phyloP scores from a whole-genome alignment of 2,888 invertebrate species.

The Drosophila testacea region DNA sequence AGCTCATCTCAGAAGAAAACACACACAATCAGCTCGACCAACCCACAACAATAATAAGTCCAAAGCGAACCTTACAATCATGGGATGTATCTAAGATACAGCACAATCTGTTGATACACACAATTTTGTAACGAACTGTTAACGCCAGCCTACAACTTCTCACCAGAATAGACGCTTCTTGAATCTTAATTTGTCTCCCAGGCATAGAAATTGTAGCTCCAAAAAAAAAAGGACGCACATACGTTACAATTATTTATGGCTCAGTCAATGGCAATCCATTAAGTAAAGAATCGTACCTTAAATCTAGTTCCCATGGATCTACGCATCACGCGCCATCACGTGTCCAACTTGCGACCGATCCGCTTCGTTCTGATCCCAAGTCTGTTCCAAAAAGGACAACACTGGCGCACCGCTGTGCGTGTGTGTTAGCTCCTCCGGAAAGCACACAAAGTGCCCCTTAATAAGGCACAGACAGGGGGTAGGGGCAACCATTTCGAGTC shows the following conservation, averaged over 20 bases:
- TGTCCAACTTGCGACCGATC: slow-evolving; percentile 64
- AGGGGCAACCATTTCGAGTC: slow-evolving; percentile 33
- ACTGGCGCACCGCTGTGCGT: slow-evolving; percentile 55
- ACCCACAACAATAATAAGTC: slow-evolving; percentile 36
- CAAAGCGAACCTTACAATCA: slow-evolving; percentile 31
- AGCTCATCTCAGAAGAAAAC: slow-evolving; percentile 20
- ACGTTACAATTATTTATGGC: slow-evolving; percentile 67
- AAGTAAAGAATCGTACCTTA: slow-evolving; percentile 54
- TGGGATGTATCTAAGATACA: slow-evolving; percentile 22
- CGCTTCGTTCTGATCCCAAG: slow-evolving; percentile 21
- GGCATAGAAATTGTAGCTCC: slow-evolving; percentile 43
- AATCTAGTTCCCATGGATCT: slow-evolving; percentile 41
- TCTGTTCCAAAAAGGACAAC: slow-evolving; percentile 56
- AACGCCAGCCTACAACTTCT: slow-evolving; percentile 74
- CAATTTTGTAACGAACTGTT: slow-evolving; percentile 56
- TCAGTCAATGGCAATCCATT: slow-evolving; percentile 66
- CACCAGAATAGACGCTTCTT: slow-evolving; percentile 41
- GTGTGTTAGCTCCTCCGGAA: slow-evolving; percentile 59
- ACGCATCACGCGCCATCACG: slow-evolving; percentile 76
- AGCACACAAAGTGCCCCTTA: slow-evolving; percentile 68
- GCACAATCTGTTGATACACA: slow-evolving; percentile 32
- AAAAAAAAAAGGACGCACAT: slow-evolving; percentile 43
- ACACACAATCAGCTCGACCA: slow-evolving; percentile 37
- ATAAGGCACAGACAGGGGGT: slow-evolving; percentile 55
- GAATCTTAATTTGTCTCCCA: slow-evolving; percentile 59